phyloP scores from a whole-genome alignment of 2,797 vertebrate genomes.

The Acanthornis magna region DNA sequence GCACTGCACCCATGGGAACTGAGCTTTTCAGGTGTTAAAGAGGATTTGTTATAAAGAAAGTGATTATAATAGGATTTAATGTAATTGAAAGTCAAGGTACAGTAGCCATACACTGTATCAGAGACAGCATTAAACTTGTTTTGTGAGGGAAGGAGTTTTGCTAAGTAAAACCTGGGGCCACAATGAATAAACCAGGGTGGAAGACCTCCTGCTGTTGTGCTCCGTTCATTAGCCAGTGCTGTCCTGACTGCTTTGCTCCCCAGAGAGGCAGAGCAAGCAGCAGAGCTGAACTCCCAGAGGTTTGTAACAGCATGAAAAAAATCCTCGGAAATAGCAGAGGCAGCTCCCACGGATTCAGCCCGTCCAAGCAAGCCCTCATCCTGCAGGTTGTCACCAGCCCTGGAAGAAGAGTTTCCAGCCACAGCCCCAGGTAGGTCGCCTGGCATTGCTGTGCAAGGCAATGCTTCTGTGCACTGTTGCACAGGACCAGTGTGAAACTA shows the following conservation, averaged over 20 bases:
- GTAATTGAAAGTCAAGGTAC: conserved; percentile 81
- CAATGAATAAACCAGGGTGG: conserved; percentile 1
- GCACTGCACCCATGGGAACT: conserved; percentile 69
- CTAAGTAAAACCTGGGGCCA: conserved; percentile 61
- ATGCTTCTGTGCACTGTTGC: not conserved
- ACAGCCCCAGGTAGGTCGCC: not conserved
- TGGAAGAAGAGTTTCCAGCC: not conserved
- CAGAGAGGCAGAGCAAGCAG: not conserved
- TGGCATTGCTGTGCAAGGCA: not conserved
- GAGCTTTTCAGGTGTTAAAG: conserved; percentile 80
- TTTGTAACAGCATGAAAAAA: not conserved
- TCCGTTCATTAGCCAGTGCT: not conserved
- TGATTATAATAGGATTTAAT: conserved; percentile 79
- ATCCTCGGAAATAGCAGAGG: not conserved
- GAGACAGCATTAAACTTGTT: conserved; percentile 69
- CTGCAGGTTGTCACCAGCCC: not conserved
- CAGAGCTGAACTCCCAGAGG: not conserved
- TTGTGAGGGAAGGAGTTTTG: conserved; percentile 62
- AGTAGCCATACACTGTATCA: conserved; percentile 72
- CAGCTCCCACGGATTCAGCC: not conserved
- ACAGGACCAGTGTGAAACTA: not conserved
- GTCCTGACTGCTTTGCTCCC: not conserved
- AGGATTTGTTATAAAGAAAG: conserved; percentile 81
- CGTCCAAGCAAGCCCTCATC: fast-evolving
- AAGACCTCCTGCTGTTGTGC: not conserved